phyloP scores from a whole-genome alignment of 2,888 invertebrate genomes.

The Hymenopus coronatus region DNA sequence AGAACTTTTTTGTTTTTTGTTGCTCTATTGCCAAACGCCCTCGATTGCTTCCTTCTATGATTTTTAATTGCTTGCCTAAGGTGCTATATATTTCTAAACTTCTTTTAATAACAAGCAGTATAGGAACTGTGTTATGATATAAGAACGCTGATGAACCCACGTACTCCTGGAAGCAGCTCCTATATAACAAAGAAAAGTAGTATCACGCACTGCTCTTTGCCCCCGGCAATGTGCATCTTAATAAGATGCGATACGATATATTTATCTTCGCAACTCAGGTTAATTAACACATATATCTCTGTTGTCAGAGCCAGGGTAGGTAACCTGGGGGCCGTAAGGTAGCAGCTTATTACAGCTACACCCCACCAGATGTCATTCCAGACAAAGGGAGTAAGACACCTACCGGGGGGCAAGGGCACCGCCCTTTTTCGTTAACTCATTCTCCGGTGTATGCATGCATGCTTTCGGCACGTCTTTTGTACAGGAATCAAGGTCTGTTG shows the following conservation, averaged over 20 bases:
- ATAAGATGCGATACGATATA: background rate
- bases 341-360: background rate
- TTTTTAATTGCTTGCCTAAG: too few relatives aligned
- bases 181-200: background rate
- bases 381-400: background rate
- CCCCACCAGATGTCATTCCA: background rate
- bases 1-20: too few relatives aligned
- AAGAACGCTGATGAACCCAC: background rate
- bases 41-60: too few relatives aligned
- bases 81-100: too few relatives aligned
- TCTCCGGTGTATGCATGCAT: background rate
- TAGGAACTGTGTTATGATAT: too few relatives aligned
- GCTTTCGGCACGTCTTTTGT: background rate
- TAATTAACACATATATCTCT: slow-evolving; percentile 10
- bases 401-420: background rate
- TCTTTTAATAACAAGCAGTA: too few relatives aligned
- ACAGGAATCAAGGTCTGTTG: background rate
- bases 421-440: background rate
- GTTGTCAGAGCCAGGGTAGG: background rate
- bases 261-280: slow-evolving; percentile 8
- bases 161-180: background rate
- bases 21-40: too few relatives aligned
- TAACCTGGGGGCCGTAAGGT: background rate
- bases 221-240: background rate
- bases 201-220: background rate